These are phyloP conservation scores for Drosophila novamexicana DNA, from an alignment of 1,140 invertebrate species.

Conservation along the genomic window DNA sequence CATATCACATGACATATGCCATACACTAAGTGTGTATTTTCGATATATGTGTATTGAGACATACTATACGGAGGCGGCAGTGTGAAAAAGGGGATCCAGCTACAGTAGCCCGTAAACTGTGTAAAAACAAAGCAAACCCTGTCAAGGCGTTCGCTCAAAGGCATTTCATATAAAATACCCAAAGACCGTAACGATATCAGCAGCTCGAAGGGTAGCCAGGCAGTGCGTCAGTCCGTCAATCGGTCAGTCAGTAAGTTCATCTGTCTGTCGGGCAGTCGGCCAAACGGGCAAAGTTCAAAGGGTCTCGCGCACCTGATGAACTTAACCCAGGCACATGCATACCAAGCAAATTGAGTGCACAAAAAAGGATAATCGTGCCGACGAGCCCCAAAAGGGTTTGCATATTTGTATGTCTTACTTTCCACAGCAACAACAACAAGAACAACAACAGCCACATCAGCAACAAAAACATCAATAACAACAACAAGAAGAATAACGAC, in stretches of 20 bases:
- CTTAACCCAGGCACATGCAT: constrained; percentile 37
- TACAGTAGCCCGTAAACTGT: constrained; percentile 46
- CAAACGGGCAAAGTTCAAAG: constrained; percentile 58
- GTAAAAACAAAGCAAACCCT: constrained; percentile 56
- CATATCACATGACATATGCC: constrained; percentile 55
- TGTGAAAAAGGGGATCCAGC: background rate
- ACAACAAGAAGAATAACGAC: background rate
- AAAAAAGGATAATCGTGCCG: constrained; percentile 74
- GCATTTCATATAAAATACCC: constrained; percentile 54
- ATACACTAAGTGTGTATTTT: constrained; percentile 28
- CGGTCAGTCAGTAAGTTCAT: constrained; percentile 23
- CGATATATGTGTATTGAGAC: constrained; percentile 12
- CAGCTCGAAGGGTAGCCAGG: constrained; percentile 16
- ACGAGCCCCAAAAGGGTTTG: constrained; percentile 62
- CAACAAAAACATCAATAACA: constrained; percentile 6
- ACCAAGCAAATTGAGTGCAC: constrained; percentile 74
- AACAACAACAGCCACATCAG: background rate
- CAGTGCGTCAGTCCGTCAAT: background rate
- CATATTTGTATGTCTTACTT: constrained; percentile 26
- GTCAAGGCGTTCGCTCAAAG: constrained; percentile 42
- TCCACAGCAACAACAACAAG: constrained; percentile 12
- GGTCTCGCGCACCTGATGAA: constrained; percentile 62
- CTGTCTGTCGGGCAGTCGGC: constrained; percentile 3
- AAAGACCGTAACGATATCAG: constrained; percentile 1
- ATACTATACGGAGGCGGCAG: background rate